phyloP scores from a whole-genome alignment of 2,888 invertebrate genomes.

The Magallana nippona region DNA sequence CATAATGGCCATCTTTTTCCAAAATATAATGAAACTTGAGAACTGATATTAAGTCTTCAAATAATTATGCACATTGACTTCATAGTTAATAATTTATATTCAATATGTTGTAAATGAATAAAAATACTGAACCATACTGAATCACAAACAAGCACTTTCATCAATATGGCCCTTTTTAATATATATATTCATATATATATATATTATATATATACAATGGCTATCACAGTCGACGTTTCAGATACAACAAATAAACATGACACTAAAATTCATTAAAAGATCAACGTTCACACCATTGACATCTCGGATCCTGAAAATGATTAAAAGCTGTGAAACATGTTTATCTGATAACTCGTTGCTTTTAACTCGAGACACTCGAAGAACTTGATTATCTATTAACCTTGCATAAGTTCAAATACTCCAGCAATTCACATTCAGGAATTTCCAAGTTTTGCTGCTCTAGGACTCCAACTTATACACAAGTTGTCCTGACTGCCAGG shows the following conservation, averaged over 20 bases:
- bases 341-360: slow-evolving; percentile 8
- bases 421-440: not conserved
- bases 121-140: slow-evolving; percentile 30
- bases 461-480: too few species aligned
- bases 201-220: slow-evolving; percentile 19
- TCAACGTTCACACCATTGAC: not conserved
- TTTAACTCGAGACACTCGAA: slow-evolving; percentile 6
- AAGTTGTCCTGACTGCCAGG: too few species aligned
- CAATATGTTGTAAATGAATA: not conserved
- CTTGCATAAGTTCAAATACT: not conserved
- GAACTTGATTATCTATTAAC: not conserved
- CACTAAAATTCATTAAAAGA: slow-evolving; percentile 1
- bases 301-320: not conserved
- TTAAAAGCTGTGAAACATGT: slow-evolving; percentile 18
- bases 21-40: not conserved
- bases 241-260: slow-evolving; percentile 27
- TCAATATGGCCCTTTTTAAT: slow-evolving; percentile 26
- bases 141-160: slow-evolving; percentile 30
- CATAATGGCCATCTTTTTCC: not conserved
- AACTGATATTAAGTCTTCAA: not conserved
- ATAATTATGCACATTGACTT: slow-evolving; percentile 6
- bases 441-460: not conserved
- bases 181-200: not conserved
- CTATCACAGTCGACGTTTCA: slow-evolving; percentile 30
- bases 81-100: slow-evolving; percentile 3